Conservation (phyloP, 2,888 invertebrate genomes). For the Isotomurus palustris region DNA sequence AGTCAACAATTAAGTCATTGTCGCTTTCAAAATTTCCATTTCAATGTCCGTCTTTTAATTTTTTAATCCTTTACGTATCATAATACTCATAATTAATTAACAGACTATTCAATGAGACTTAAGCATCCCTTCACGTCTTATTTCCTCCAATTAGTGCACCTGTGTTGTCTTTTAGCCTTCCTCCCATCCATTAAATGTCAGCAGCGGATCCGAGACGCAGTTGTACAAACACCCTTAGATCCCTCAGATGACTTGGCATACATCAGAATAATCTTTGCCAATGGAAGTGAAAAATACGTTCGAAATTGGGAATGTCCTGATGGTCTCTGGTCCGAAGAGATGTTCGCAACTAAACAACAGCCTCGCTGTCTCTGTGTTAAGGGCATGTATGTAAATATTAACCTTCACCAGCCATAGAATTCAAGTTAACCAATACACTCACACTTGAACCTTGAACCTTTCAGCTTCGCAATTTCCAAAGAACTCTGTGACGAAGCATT, state of each 20-base stretch:
- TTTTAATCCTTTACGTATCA: no score
- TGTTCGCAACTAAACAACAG: neutral
- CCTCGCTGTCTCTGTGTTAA: slow-evolving; percentile 30
- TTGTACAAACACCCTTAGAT: slow-evolving; percentile 5
- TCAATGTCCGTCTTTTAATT: no score
- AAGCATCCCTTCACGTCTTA: no score
- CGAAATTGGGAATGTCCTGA: slow-evolving; percentile 33
- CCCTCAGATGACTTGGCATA: slow-evolving; percentile 3
- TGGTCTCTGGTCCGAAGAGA: slow-evolving; percentile 32
- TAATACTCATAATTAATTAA: no score
- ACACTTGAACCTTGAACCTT: neutral
- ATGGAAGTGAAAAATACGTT: slow-evolving; percentile 14
- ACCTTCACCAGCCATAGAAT: neutral
- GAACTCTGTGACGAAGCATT: slow-evolving; percentile 28
- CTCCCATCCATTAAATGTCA: no score
- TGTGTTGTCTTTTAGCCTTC: no score
- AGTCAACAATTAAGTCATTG: no score
- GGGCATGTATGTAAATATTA: slow-evolving; percentile 22
- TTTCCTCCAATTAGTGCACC: no score
- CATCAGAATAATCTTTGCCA: slow-evolving; percentile 12
- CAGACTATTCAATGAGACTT: no score
- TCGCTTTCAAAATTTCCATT: no score
- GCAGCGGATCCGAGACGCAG: no score
- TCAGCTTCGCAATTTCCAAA: slow-evolving; percentile 23
- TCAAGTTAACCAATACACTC: neutral